Evolutionary conservation across 2,888 invertebrate species (phyloP).

Genomic region (Cremastinae sp.): DNA sequence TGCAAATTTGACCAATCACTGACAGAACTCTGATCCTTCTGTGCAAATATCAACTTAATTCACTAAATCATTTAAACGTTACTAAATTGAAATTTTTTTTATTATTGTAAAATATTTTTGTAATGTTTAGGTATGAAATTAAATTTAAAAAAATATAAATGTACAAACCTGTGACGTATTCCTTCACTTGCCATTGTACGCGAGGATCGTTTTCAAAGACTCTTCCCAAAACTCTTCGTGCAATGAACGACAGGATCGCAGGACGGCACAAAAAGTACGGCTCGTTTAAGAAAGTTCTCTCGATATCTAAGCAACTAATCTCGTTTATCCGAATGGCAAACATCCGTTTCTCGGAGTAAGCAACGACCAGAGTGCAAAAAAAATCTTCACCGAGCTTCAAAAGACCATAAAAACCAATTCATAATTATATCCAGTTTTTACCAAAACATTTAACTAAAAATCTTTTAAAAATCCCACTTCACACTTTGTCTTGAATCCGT

Average conservation of each 20-base stretch:
- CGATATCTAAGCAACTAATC: constrained; percentile 43
- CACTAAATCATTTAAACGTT: too few species aligned
- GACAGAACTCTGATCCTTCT: too few species aligned
- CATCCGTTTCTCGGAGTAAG: constrained; percentile 55
- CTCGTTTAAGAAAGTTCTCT: constrained; percentile 18
- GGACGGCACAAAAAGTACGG: not conserved
- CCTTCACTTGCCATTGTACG: constrained; percentile 76
- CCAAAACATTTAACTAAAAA: constrained; percentile 3
- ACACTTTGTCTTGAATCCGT: not conserved
- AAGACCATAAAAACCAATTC: constrained; percentile 5
- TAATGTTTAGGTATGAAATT: too few species aligned
- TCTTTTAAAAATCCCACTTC: not conserved
- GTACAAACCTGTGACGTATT: constrained; percentile 72
- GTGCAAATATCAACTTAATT: too few species aligned
- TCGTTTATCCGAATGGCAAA: constrained; percentile 59
- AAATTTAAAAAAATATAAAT: too few species aligned
- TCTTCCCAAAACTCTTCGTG: constrained; percentile 27
- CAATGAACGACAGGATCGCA: constrained; percentile 8
- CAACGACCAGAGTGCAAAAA: not conserved
- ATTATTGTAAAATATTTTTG: too few species aligned
- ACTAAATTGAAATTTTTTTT: too few species aligned
- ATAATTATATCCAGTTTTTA: too few species aligned
- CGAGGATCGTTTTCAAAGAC: constrained; percentile 42
- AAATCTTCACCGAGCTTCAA: constrained; percentile 28
- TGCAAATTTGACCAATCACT: too few species aligned